These are phyloP conservation scores for Percopsis transmontana DNA, from an alignment of 2,113 vertebrate genomes.

Conservation along the genomic window DNA sequence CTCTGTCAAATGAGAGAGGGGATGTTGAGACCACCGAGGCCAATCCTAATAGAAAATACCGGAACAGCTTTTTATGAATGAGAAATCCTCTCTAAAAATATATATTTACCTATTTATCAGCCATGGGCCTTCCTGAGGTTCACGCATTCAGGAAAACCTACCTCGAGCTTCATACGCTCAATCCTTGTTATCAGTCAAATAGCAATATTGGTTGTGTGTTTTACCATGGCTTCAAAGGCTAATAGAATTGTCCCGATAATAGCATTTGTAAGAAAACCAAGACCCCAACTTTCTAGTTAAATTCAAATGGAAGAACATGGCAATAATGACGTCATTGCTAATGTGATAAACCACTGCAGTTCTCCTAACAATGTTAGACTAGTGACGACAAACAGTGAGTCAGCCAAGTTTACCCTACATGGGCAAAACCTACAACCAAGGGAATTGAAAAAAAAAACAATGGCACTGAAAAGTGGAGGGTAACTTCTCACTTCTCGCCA, in stretches of 20 bases:
- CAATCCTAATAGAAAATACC: slow-evolving; percentile 43
- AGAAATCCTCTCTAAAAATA: slow-evolving; percentile 38
- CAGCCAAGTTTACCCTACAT: slow-evolving; percentile 4
- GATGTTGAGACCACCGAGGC: slow-evolving; percentile 41
- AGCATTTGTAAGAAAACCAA: slow-evolving; percentile 49
- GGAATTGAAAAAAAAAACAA: not conserved
- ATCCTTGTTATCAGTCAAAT: slow-evolving; percentile 43
- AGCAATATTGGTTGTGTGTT: slow-evolving; percentile 41
- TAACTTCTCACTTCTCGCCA: not conserved
- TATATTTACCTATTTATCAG: slow-evolving; percentile 42
- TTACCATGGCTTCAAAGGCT: slow-evolving; percentile 19
- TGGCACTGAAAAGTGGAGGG: too few relatives aligned
- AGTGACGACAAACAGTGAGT: slow-evolving; percentile 36
- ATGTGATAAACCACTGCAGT: slow-evolving; percentile 40
- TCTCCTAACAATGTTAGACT: slow-evolving; percentile 24
- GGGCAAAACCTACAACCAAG: not conserved
- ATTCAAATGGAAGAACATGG: slow-evolving; percentile 39
- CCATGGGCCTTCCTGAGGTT: not conserved
- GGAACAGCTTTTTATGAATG: slow-evolving; percentile 17
- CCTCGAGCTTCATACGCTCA: slow-evolving; percentile 23
- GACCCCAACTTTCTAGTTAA: slow-evolving; percentile 37
- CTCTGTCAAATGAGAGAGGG: slow-evolving; percentile 33
- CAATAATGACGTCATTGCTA: slow-evolving; percentile 51
- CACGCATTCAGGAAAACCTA: slow-evolving; percentile 1
- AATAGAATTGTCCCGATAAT: slow-evolving; percentile 56